Evolutionary conservation across 2,113 vertebrate species (phyloP).

Genomic region (Oryzias celebensis): DNA sequence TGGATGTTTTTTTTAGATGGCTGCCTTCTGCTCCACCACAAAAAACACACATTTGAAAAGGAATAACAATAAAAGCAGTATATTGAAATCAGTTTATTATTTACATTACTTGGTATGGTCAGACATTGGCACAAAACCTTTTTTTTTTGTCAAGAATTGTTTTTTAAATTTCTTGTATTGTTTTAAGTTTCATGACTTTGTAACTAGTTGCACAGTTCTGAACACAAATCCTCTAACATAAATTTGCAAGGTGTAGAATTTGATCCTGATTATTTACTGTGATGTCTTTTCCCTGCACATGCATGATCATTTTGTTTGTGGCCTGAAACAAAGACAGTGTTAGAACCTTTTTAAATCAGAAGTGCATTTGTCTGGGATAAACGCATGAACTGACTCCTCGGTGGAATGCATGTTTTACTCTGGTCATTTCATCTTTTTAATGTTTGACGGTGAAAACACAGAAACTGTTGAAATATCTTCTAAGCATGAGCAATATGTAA

Average conservation of each 20-base stretch:
- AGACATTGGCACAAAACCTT: neutral
- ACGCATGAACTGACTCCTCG: constrained; percentile 56
- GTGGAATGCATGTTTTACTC: constrained; percentile 58
- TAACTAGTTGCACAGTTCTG: constrained; percentile 14
- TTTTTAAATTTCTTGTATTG: neutral
- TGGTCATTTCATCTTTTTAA: constrained; percentile 40
- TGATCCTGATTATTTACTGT: constrained; percentile 11
- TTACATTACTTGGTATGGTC: too few species aligned
- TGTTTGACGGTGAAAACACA: constrained; percentile 36
- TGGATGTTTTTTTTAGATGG: neutral
- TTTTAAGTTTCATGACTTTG: constrained; percentile 3
- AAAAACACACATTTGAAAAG: neutral
- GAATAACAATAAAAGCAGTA: too few species aligned
- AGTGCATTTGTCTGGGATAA: constrained; percentile 38
- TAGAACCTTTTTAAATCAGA: constrained; percentile 26
- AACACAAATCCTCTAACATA: constrained; percentile 1
- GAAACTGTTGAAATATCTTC: constrained; percentile 39
- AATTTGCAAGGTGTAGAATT: neutral
- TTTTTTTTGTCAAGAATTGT: neutral
- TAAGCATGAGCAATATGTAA: constrained; percentile 72
- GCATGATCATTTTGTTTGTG: constrained; percentile 54
- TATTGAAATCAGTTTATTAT: too few species aligned
- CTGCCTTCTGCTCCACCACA: neutral
- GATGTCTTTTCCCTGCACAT: constrained; percentile 34
- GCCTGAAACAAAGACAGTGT: constrained; percentile 24